Percentiles rank a stretch among this genome's conserved stretches.
Evolutionary conservation across 1,140 invertebrate species (phyloP).

Genomic region (Saccostrea cuccullata): DNA sequence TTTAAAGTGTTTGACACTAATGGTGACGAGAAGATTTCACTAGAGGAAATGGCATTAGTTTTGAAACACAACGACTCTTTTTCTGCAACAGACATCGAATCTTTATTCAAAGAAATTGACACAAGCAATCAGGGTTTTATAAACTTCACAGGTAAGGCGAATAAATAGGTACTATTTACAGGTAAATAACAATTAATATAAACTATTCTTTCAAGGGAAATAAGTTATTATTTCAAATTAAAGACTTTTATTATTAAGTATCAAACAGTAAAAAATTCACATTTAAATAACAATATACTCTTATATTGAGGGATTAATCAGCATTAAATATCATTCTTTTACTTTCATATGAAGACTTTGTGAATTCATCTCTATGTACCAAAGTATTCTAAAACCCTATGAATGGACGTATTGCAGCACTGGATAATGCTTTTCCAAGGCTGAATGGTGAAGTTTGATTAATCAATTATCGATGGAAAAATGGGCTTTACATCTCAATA

Average conservation of each 20-base stretch:
- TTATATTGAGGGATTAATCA: no score
- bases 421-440: no score
- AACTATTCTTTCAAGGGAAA: no score
- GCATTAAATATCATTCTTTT: background rate
- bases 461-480: no score
- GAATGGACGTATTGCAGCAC: background rate
- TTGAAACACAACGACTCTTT: background rate
- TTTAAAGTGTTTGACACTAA: slow-evolving; percentile 47
- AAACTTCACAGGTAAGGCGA: background rate
- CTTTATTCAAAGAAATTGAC: slow-evolving; percentile 8
- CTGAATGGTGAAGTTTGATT: no score
- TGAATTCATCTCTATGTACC: slow-evolving; percentile 1
- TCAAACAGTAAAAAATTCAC: no score
- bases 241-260: no score
- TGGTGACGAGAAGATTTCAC: slow-evolving; percentile 18
- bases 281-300: no score
- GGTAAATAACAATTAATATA: no score
- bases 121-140: background rate
- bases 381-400: background rate
- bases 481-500: no score
- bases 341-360: background rate
- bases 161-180: no score
- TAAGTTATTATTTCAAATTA: no score
- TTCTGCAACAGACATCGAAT: background rate
- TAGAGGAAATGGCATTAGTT: background rate